Evolutionary conservation across 1,140 invertebrate genomes (phyloP).

Genomic region (Caerostris extrusa): DNA sequence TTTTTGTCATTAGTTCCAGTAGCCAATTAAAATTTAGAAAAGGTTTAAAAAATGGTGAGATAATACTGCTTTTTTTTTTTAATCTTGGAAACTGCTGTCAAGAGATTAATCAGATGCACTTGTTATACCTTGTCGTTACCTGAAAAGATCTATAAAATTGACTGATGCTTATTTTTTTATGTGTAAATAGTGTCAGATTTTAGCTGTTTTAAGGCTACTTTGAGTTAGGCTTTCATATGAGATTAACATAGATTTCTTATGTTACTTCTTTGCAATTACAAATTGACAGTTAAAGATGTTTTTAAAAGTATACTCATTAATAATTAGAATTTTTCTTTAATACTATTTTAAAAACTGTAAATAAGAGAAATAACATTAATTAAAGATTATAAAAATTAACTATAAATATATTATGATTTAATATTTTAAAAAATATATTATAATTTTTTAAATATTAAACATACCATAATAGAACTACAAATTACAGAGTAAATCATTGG

Average conservation of each 20-base stretch:
- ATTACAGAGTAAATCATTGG: too few relatives aligned
- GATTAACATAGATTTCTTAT: neutral
- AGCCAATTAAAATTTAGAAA: neutral
- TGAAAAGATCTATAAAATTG: neutral
- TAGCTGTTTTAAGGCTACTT: neutral
- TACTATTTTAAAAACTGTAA: too few relatives aligned
- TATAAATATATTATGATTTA: too few relatives aligned
- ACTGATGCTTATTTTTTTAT: neutral
- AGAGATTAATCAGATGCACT: slow-evolving; percentile 15
- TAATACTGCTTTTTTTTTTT: neutral
- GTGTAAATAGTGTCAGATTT: neutral
- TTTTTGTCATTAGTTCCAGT: neutral
- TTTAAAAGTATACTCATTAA: too few relatives aligned
- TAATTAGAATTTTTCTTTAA: too few relatives aligned
- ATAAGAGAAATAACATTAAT: too few relatives aligned
- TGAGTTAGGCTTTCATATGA: neutral
- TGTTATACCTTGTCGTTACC: slow-evolving; percentile 6
- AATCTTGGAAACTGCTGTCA: neutral
- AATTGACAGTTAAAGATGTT: too few relatives aligned
- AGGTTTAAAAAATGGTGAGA: neutral
- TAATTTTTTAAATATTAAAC: too few relatives aligned
- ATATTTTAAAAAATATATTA: too few relatives aligned
- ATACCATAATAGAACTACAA: too few relatives aligned
- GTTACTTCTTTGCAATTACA: neutral
- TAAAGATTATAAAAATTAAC: too few relatives aligned